Evolutionary conservation across 2,113 vertebrate species (phyloP).

Genomic region (Paratilapia polleni): DNA sequence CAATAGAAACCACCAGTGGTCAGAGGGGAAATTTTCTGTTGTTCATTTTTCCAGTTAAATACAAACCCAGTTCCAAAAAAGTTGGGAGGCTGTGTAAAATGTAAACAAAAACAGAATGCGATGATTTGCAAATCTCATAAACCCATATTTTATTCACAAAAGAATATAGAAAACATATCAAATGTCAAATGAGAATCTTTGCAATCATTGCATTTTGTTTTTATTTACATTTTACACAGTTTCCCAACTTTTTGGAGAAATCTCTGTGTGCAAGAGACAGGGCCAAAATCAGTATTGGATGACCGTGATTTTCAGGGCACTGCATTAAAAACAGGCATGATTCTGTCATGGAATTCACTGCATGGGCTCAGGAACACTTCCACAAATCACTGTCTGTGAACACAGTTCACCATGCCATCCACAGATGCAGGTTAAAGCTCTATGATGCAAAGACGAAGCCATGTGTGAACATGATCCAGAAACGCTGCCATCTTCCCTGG

Average conservation of each 20-base stretch:
- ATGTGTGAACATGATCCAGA: background rate
- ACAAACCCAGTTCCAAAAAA: background rate
- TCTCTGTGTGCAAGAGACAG: background rate
- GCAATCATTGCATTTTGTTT: too few species aligned
- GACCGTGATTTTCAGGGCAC: background rate
- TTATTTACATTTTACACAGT: too few species aligned
- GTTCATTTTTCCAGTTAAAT: background rate
- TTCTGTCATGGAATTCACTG: background rate
- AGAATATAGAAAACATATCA: too few species aligned
- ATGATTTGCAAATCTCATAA: background rate
- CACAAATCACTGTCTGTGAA: background rate
- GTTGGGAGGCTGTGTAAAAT: background rate
- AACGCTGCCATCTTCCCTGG: too few species aligned
- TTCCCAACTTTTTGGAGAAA: background rate
- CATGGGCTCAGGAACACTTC: background rate
- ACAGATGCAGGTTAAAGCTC: background rate
- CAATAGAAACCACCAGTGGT: background rate
- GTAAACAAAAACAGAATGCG: background rate
- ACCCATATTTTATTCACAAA: background rate
- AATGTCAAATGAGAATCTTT: background rate
- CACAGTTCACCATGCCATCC: background rate
- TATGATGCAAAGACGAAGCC: fast-evolving
- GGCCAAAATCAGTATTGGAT: fast-evolving
- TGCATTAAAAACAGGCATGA: background rate
- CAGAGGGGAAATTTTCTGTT: background rate